These are phyloP conservation scores for Pygoscelis adeliae DNA, from an alignment of 2,113 vertebrate genomes.

Conservation along the genomic window DNA sequence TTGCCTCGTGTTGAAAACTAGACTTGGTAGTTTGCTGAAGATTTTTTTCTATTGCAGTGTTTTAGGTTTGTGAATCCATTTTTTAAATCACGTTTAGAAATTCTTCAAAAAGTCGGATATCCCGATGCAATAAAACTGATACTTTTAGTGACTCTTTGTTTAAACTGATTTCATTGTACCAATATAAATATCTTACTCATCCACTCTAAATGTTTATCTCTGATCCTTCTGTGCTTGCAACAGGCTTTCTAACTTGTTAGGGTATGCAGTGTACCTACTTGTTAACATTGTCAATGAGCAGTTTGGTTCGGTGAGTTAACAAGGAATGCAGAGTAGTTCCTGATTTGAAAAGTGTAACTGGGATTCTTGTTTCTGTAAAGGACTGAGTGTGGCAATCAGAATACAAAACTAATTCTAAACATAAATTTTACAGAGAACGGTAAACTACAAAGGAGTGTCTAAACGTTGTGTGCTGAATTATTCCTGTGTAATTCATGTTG, in stretches of 20 bases:
- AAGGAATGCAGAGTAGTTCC: not conserved
- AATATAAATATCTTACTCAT: not conserved
- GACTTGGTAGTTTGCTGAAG: not conserved
- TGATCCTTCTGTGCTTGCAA: not conserved
- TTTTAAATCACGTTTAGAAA: not conserved
- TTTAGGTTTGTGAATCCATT: not conserved
- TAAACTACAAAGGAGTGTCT: slow-evolving; percentile 3
- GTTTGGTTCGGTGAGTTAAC: not conserved
- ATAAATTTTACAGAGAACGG: not conserved
- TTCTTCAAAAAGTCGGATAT: not conserved
- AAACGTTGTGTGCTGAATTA: not conserved
- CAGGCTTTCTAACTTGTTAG: not conserved
- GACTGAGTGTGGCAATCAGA: not conserved
- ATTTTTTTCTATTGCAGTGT: not conserved
- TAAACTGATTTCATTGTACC: not conserved
- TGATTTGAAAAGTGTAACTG: not conserved
- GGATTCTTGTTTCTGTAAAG: not conserved
- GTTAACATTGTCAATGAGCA: not conserved
- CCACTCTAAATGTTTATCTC: not conserved
- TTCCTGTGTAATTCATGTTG: not conserved
- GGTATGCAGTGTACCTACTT: not conserved
- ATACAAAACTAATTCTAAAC: not conserved
- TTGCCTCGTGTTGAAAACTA: not conserved
- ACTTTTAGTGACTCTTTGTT: not conserved
- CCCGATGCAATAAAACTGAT: not conserved